Percentiles rank a stretch among this genome's conserved stretches.
Evolutionary conservation across 2,888 invertebrate genomes (phyloP).

Genomic region (Koerneria pararmatus): DNA sequence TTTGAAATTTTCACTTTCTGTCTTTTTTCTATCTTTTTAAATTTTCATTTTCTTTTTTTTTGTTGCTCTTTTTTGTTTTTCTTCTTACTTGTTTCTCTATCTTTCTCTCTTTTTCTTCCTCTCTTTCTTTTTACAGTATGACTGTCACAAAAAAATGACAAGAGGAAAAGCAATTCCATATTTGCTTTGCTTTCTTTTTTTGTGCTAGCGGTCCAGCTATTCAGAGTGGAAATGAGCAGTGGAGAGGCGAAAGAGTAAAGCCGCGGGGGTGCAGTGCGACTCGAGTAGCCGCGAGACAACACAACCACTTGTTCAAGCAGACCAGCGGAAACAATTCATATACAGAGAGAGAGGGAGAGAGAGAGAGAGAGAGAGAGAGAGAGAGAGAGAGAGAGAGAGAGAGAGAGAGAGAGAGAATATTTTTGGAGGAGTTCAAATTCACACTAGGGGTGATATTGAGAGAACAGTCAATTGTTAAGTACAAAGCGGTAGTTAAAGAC

Average conservation of each 20-base stretch:
- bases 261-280: too few relatives aligned
- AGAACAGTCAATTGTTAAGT: too few relatives aligned
- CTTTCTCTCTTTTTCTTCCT: constrained; percentile 16
- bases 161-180: not conserved
- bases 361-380: constrained; percentile 8
- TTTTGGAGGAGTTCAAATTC: not conserved
- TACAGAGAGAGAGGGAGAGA: not conserved
- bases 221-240: not conserved
- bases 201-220: not conserved
- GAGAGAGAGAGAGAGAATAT: not conserved
- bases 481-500: too few relatives aligned
- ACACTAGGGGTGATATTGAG: too few relatives aligned
- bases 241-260: too few relatives aligned
- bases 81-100: constrained; percentile 8
- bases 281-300: too few relatives aligned
- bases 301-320: too few relatives aligned
- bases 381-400: not conserved
- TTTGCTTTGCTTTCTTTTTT: not conserved
- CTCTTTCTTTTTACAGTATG: constrained; percentile 12
- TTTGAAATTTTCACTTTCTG: not conserved
- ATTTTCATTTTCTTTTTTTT: constrained; percentile 8
- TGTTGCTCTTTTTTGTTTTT: not conserved
- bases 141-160: not conserved
- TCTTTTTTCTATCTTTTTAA: not conserved
- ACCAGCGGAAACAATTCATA: not conserved